These are phyloP conservation scores for Theocolax elegans DNA, from an alignment of 1,140 invertebrate genomes.

Conservation along the genomic window DNA sequence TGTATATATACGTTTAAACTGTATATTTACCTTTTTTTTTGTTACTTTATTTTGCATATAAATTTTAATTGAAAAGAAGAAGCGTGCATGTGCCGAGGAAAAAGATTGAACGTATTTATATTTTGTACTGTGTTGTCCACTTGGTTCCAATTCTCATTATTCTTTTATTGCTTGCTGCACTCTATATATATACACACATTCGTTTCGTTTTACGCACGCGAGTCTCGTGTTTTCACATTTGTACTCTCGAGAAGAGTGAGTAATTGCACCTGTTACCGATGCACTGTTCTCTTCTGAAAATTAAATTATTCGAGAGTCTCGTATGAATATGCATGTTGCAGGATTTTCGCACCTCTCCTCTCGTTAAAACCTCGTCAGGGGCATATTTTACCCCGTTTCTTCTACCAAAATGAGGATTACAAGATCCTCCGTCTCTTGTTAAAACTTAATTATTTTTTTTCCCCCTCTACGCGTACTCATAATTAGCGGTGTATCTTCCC, in stretches of 20 bases:
- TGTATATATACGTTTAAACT: no score
- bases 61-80: no score
- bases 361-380: constrained; percentile 23
- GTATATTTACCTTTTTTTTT: no score
- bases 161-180: no score
- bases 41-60: no score
- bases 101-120: no score
- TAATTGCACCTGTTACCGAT: constrained; percentile 51
- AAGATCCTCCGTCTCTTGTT: not conserved
- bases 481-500: no score
- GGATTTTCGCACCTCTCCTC: not conserved
- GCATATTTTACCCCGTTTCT: not conserved
- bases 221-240: constrained; percentile 3
- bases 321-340: constrained; percentile 49
- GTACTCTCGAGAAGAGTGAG: constrained; percentile 1
- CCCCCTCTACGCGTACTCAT: not conserved
- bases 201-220: no score
- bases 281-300: constrained; percentile 48
- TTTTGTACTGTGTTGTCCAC: no score
- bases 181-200: no score
- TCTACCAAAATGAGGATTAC: not conserved
- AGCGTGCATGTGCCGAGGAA: no score
- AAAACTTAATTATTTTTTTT: constrained; percentile 14
- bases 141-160: no score
- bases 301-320: constrained; percentile 49